A percentile compares a stretch with the other conserved stretches of the same genome.
These are phyloP conservation scores for Samia ricini DNA, from an alignment of 1,140 invertebrate species.

Conservation along the genomic window DNA sequence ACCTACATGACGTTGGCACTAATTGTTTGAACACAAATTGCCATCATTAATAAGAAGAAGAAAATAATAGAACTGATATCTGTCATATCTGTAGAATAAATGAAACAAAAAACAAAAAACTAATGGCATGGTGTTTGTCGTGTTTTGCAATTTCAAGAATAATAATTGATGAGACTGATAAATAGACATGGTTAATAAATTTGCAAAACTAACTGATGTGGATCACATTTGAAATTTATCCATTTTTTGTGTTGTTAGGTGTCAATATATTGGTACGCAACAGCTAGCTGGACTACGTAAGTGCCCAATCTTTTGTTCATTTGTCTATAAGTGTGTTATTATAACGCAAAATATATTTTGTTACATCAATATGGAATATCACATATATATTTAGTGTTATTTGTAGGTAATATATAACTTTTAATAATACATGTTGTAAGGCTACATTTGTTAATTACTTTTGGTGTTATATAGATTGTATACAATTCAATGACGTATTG, in stretches of 20 bases:
- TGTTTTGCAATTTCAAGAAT: background rate
- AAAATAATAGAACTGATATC: too few relatives aligned
- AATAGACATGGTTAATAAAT: background rate
- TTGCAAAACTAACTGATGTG: background rate
- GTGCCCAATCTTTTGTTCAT: constrained; percentile 23
- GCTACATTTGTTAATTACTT: background rate
- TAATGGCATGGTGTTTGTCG: background rate
- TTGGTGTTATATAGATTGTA: background rate
- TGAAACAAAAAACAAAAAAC: background rate
- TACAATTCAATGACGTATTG: background rate
- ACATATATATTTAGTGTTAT: constrained; percentile 5
- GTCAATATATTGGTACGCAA: constrained; percentile 5
- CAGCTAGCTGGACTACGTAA: constrained; percentile 10
- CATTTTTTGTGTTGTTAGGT: background rate
- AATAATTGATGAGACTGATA: too few relatives aligned
- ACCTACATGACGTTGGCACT: too few relatives aligned
- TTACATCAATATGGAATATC: constrained; percentile 27
- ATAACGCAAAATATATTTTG: constrained; percentile 53
- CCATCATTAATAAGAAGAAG: too few relatives aligned
- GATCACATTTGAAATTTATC: background rate
- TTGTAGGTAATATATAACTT: constrained; percentile 10
- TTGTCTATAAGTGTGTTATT: constrained; percentile 33
- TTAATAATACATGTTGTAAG: background rate
- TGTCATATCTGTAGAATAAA: too few relatives aligned
- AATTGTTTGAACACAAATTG: too few relatives aligned